phyloP scores from a whole-genome alignment of 2,888 invertebrate genomes.

The Lepeophtheirus nordmannii region DNA sequence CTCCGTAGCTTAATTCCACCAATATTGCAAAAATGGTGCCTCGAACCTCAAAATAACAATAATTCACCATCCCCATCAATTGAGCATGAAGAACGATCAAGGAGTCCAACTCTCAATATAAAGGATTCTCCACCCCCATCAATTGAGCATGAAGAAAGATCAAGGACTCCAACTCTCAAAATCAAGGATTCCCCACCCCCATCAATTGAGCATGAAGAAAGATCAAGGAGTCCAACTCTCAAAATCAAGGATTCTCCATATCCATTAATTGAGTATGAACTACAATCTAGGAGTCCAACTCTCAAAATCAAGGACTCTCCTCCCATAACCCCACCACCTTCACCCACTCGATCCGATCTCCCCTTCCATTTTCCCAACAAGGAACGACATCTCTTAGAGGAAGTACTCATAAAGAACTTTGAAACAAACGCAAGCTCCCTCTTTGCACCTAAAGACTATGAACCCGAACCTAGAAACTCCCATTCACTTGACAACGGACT shows the following conservation, averaged over 20 bases:
- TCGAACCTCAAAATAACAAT: not conserved
- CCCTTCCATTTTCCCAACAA: not conserved
- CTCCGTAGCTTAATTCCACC: not conserved
- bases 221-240: not conserved
- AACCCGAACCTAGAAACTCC: not conserved
- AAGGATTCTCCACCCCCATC: not conserved
- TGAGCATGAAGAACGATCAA: no score
- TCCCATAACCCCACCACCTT: not conserved
- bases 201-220: not conserved
- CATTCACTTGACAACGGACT: not conserved
- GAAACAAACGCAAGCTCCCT: not conserved
- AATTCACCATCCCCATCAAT: not conserved
- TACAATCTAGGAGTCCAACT: not conserved
- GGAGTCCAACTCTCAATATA: no score
- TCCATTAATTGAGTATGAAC: not conserved
- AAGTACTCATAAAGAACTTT: conserved; percentile 1
- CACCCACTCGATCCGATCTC: not conserved
- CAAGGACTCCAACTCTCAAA: no score
- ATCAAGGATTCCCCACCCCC: no score
- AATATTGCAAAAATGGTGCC: not conserved
- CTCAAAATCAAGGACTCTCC: not conserved
- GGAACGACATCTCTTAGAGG: not conserved
- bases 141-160: no score
- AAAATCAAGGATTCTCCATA: no score
- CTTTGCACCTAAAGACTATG: not conserved